A percentile compares a stretch with the other conserved stretches of the same genome.
phyloP scores from a whole-genome alignment of 2,888 invertebrate species.

The Ectemnius cavifrons region DNA sequence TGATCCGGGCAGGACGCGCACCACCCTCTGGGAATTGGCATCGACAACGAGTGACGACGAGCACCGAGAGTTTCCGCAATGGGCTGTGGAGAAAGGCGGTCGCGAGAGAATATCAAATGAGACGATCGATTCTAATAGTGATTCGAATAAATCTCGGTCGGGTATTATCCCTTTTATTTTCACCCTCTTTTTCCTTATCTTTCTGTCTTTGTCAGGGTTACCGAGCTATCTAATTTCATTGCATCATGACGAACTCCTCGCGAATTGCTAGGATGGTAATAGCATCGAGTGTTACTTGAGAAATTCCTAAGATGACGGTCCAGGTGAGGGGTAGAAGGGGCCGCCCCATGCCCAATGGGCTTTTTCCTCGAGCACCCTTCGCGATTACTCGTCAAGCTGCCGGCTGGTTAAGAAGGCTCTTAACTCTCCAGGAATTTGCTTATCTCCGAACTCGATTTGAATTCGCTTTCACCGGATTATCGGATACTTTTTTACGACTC shows the following conservation, averaged over 20 bases:
- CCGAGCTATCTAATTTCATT: conserved; percentile 41
- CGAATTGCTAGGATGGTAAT: conserved; percentile 37
- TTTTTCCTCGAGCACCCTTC: too few species aligned
- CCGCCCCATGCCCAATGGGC: too few species aligned
- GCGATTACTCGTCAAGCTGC: too few species aligned
- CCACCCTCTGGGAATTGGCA: conserved; percentile 17
- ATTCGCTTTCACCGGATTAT: too few species aligned
- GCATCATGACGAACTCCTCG: conserved; percentile 45
- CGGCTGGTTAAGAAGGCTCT: too few species aligned
- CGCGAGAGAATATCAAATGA: conserved; percentile 39
- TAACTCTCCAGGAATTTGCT: too few species aligned
- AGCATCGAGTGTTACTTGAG: conserved; percentile 46
- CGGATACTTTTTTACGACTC: too few species aligned
- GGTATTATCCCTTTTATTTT: conserved; percentile 8
- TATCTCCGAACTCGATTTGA: too few species aligned
- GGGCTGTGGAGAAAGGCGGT: neutral
- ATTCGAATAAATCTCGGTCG: conserved; percentile 41
- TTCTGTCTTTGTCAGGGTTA: conserved; percentile 9
- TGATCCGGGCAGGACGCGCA: neutral
- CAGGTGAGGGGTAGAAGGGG: conserved; percentile 5
- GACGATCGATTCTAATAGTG: conserved; percentile 31
- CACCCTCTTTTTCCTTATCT: too few species aligned
- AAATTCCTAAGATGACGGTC: conserved; percentile 24
- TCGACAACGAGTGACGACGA: neutral
- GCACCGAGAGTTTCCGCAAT: too few species aligned